Conservation (phyloP, 2,113 vertebrate species). For the Centropristis striata region DNA sequence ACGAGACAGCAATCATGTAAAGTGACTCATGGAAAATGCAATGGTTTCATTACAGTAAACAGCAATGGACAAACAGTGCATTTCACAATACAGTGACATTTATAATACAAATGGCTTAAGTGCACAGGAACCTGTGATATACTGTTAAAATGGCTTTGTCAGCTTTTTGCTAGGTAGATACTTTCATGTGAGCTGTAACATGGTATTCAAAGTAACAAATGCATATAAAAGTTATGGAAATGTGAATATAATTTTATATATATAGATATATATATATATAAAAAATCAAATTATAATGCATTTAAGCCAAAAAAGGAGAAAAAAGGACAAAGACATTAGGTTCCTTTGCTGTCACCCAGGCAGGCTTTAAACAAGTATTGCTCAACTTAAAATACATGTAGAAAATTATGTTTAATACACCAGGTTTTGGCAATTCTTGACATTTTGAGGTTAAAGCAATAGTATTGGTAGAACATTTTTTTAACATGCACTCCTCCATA, state of each 20-base stretch:
- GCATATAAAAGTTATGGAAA: slow-evolving; percentile 56
- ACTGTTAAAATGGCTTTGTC: slow-evolving; percentile 75
- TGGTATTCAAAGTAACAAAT: slow-evolving; percentile 50
- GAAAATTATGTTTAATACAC: slow-evolving; percentile 39
- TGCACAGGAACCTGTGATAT: slow-evolving; percentile 70
- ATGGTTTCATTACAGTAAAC: slow-evolving; percentile 65
- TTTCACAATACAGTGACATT: slow-evolving; percentile 67
- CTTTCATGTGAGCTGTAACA: slow-evolving; percentile 48
- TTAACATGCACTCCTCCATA: slow-evolving; percentile 10
- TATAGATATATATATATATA: not conserved
- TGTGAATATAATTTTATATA: slow-evolving; percentile 7
- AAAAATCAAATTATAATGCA: not conserved
- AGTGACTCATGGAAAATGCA: slow-evolving; percentile 68
- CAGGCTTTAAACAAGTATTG: slow-evolving; percentile 44
- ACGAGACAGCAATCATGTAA: slow-evolving; percentile 55
- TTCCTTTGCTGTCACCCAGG: slow-evolving; percentile 31
- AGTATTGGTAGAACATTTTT: slow-evolving; percentile 50
- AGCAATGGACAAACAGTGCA: slow-evolving; percentile 64
- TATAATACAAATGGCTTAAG: slow-evolving; percentile 78
- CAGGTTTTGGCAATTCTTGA: slow-evolving; percentile 72
- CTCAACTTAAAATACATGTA: slow-evolving; percentile 34
- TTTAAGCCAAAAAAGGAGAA: slow-evolving; percentile 5
- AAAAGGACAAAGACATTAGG: not conserved
- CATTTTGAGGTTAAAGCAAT: slow-evolving; percentile 44
- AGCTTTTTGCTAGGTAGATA: slow-evolving; percentile 71